Evolutionary conservation across 2,113 vertebrate genomes (phyloP), one percentile per base, ranked within the genome.

Genomic region (Melanerpes formicivorus): DNA sequence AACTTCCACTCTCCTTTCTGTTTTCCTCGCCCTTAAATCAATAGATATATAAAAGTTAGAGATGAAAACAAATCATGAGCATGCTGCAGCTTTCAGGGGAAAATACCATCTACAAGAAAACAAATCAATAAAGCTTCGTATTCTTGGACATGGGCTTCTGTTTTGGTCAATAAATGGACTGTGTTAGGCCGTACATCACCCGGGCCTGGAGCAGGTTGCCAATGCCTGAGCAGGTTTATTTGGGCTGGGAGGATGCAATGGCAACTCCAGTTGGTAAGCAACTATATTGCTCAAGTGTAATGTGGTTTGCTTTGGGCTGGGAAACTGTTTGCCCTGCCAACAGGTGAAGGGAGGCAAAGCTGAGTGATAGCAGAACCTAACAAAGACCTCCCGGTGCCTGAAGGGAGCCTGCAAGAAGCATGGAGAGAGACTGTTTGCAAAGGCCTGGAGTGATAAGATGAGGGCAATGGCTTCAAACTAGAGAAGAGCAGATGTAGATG

Each of bases 51-150:
- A 95, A 93, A 89, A 86, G 93, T 89, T 84, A 62, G 73, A 88
- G 87, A 96, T 92, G 77, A 86, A 95, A 96, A 95, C 94, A 95
- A 97, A 96, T 83, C 95, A 96, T 89, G 95, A 87, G 81, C 88
- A 78, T 34, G 75, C 84, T 69, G 72, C 66, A 90, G 91, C 76
- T 82, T 95, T 81, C 80, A 71, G 83, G 90, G 93, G 70, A 87
- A 93, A 93, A 90, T 63, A 84, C 90, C 3, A 0, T 62, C 94
- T 88, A 96, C 94, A 95, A 93, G 97, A 87, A 96, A 97, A 95
- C 93, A 95, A 97, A 97, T 97, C 97, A 90, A 97, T 97, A 96
- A 77, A 86, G 63, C 89, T 91, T 52, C 4, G 21, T 92, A 85
- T 88, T 95, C 90, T 84, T 94, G 92, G 95, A 69, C 90, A 79